phyloP scores from a whole-genome alignment of 2,888 invertebrate genomes.

The Cerceris rybyensis region DNA sequence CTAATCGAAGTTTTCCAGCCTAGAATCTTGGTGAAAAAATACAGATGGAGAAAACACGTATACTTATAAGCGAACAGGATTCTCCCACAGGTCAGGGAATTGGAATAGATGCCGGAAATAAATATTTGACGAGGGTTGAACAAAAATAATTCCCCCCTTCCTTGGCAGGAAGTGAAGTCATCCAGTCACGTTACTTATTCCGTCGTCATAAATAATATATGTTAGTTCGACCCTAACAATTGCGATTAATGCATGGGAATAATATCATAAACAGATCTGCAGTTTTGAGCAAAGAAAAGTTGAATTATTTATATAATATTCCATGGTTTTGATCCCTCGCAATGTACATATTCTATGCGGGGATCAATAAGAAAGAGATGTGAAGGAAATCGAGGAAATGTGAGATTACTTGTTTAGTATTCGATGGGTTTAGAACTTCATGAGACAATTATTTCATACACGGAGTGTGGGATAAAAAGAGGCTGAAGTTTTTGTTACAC shows the following conservation, averaged over 20 bases:
- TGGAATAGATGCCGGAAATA: conserved; percentile 40
- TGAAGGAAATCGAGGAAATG: too few species aligned
- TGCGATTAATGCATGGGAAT: not conserved
- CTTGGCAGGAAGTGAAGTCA: conserved; percentile 9
- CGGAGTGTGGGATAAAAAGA: too few species aligned
- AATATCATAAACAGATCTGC: not conserved
- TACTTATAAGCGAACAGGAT: not conserved
- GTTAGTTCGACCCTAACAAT: not conserved
- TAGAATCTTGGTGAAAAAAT: conserved; percentile 24
- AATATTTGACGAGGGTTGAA: conserved; percentile 46
- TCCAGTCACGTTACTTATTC: conserved; percentile 29
- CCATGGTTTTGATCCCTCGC: too few species aligned
- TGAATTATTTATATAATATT: too few species aligned
- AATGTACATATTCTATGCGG: too few species aligned
- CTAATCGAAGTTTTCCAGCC: conserved; percentile 16
- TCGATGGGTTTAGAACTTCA: too few species aligned
- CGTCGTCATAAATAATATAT: conserved; percentile 23
- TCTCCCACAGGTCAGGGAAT: conserved; percentile 31
- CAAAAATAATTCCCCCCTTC: conserved; percentile 28
- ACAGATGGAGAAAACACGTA: not conserved
- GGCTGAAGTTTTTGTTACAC: too few species aligned
- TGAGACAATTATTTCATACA: too few species aligned
- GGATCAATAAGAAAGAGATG: too few species aligned
- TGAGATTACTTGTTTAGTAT: too few species aligned
- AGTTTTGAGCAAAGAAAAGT: too few species aligned